Evolutionary conservation across 1,140 invertebrate species (phyloP).

Genomic region (Mylabris phalerata): DNA sequence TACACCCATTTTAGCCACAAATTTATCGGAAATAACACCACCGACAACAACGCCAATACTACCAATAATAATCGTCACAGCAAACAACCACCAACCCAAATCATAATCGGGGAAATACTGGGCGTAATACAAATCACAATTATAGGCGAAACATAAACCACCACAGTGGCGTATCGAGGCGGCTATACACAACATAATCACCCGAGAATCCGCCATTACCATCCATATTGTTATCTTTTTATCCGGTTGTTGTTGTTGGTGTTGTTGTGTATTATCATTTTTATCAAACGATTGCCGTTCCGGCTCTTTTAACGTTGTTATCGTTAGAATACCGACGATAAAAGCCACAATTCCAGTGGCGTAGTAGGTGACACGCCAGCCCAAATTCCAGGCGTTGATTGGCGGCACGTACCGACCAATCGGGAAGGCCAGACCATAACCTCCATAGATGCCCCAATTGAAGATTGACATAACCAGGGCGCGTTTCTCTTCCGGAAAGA

Average conservation of each 20-base stretch:
- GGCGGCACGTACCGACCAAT: constrained; percentile 81
- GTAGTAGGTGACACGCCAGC: constrained; percentile 84
- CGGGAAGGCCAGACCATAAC: constrained; percentile 87
- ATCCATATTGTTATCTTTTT: constrained; percentile 58
- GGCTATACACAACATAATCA: constrained; percentile 75
- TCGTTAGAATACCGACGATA: constrained; percentile 64
- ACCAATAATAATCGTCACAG: constrained; percentile 79
- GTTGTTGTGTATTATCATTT: constrained; percentile 40
- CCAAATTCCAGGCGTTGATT: constrained; percentile 70
- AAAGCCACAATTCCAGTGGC: constrained; percentile 75
- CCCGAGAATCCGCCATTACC: constrained; percentile 66
- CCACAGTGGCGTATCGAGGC: constrained; percentile 87
- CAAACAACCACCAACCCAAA: constrained; percentile 81
- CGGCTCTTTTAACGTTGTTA: constrained; percentile 73
- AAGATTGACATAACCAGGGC: constrained; percentile 88
- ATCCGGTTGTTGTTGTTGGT: constrained; percentile 30
- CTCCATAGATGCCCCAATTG: constrained; percentile 94
- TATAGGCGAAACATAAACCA: constrained; percentile 84
- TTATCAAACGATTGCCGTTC: constrained; percentile 62
- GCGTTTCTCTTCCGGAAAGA: constrained; percentile 73
- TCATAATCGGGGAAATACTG: constrained; percentile 81
- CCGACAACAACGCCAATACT: constrained; percentile 82
- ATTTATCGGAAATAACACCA: constrained; percentile 81
- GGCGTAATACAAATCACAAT: constrained; percentile 81
- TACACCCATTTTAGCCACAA: constrained; percentile 81